Evolutionary conservation across 2,888 invertebrate genomes (phyloP).

Genomic region (Drosophila multiciliata): DNA sequence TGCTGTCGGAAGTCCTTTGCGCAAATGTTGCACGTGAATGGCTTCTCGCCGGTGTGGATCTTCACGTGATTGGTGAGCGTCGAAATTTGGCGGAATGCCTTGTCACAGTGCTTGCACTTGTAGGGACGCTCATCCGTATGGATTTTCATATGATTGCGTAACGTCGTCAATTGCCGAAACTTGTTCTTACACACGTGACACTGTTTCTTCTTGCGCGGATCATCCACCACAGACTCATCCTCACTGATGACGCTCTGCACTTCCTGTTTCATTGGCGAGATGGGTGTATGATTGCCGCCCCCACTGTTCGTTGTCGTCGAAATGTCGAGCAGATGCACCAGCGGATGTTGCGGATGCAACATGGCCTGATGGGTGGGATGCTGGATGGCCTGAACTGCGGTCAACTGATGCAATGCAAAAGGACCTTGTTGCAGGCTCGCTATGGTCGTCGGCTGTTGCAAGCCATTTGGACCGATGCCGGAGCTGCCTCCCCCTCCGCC

Average conservation of each 20-base stretch:
- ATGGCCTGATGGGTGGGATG: conserved; percentile 83
- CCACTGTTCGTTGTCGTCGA: conserved; percentile 78
- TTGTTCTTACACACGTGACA: conserved; percentile 84
- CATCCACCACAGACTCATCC: conserved; percentile 79
- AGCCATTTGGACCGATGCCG: conserved; percentile 58
- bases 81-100: conserved; percentile 82
- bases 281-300: conserved; percentile 78
- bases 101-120: conserved; percentile 83
- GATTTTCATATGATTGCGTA: conserved; percentile 83
- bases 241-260: conserved; percentile 78
- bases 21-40: conserved; percentile 83
- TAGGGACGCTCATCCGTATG: conserved; percentile 83
- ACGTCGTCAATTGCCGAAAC: conserved; percentile 82
- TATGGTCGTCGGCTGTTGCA: conserved; percentile 80
- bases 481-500: conserved; percentile 56
- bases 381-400: conserved; percentile 82
- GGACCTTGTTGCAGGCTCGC: conserved; percentile 80
- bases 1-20: conserved; percentile 83
- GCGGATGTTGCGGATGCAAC: conserved; percentile 82
- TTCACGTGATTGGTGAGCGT: conserved; percentile 82
- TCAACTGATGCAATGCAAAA: conserved; percentile 81
- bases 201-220: conserved; percentile 83
- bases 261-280: conserved; percentile 81
- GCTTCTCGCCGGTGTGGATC: conserved; percentile 82
- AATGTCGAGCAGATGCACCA: conserved; percentile 82